phyloP scores from a whole-genome alignment of 2,113 vertebrate species.

The Nymphicus hollandicus region DNA sequence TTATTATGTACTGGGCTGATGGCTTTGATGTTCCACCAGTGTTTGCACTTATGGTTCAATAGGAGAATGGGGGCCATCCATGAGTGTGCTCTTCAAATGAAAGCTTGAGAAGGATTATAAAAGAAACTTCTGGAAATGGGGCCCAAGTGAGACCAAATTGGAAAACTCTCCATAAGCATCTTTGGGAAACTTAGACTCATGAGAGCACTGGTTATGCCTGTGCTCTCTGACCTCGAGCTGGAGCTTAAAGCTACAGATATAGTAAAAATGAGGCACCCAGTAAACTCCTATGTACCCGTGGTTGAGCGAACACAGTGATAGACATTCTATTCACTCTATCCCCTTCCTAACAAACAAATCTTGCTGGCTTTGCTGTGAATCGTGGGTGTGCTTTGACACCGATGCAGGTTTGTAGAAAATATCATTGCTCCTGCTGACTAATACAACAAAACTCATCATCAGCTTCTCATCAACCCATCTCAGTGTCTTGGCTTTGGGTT shows the following conservation, averaged over 20 bases:
- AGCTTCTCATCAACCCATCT: not conserved
- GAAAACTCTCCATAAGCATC: not conserved
- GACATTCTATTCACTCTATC: not conserved
- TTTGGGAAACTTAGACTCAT: not conserved
- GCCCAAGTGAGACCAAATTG: not conserved
- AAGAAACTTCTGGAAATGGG: not conserved
- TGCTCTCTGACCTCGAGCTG: not conserved
- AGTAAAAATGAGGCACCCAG: not conserved
- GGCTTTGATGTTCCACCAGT: constrained; percentile 47
- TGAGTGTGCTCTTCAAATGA: not conserved
- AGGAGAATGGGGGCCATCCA: not conserved
- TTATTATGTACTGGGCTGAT: not conserved
- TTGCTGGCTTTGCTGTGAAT: constrained; percentile 27
- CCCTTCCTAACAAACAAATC: not conserved
- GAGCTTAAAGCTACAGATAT: not conserved
- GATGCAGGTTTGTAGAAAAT: constrained; percentile 43
- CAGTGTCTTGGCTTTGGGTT: not conserved
- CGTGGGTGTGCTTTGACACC: not conserved
- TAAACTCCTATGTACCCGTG: not conserved
- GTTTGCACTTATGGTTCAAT: constrained; percentile 26
- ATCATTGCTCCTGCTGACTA: not conserved
- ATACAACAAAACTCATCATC: not conserved
- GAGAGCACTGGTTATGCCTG: not conserved
- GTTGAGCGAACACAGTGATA: constrained; percentile 3
- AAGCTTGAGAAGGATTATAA: not conserved